Conservation (phyloP, 2,113 vertebrate genomes). For the Oxyura jamaicensis region DNA sequence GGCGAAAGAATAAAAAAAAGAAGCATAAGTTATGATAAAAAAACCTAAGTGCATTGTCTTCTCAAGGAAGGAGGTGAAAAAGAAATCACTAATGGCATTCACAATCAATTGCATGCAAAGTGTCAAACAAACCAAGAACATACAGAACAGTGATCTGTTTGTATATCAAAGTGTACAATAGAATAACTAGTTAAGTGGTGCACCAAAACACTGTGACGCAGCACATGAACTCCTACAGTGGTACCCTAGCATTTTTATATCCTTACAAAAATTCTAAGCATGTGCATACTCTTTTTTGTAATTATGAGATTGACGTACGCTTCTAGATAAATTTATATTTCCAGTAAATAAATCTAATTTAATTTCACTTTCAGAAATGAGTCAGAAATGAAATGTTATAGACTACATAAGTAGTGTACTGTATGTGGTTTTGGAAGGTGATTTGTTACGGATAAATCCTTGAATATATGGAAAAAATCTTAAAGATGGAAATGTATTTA, state of each 20-base stretch:
- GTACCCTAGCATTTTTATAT: neutral
- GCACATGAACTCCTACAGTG: neutral
- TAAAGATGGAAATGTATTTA: neutral
- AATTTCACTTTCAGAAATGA: conserved; percentile 14
- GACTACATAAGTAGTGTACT: neutral
- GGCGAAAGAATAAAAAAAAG: neutral
- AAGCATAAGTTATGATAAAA: neutral
- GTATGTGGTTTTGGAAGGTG: neutral
- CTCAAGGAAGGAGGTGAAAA: neutral
- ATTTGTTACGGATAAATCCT: neutral
- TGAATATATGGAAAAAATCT: neutral
- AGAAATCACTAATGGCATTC: neutral
- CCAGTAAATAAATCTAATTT: neutral
- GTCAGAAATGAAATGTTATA: neutral
- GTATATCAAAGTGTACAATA: neutral
- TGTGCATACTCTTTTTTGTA: neutral
- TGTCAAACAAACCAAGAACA: neutral
- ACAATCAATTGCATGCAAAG: neutral
- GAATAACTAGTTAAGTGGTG: neutral
- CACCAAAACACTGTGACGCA: conserved; percentile 25
- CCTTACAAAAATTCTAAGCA: neutral
- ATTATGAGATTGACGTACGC: neutral
- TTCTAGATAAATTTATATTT: neutral
- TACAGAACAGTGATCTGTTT: neutral
- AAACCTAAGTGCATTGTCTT: neutral